Conservation (phyloP, 1,140 invertebrate genomes). For the Apis cerana region DNA sequence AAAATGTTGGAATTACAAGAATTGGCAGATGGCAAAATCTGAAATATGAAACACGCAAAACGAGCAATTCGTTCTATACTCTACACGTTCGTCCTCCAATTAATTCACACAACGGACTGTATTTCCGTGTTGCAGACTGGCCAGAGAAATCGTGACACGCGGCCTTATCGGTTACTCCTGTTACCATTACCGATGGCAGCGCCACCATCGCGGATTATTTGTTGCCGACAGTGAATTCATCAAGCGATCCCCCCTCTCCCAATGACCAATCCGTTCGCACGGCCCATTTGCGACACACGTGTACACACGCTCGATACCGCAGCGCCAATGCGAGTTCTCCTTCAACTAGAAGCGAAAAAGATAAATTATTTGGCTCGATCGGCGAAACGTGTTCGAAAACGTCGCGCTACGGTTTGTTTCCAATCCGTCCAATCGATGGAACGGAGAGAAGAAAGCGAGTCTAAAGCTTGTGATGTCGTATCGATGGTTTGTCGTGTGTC, state of each 20-base stretch:
- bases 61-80: too few species aligned
- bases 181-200: slow-evolving; percentile 30
- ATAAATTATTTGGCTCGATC: slow-evolving; percentile 17
- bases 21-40: too few species aligned
- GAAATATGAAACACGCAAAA: too few species aligned
- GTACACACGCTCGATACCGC: too few species aligned
- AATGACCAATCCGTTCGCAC: slow-evolving; percentile 35
- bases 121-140: neutral
- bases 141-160: neutral
- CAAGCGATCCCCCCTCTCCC: neutral
- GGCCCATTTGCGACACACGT: slow-evolving; percentile 13
- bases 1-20: too few species aligned
- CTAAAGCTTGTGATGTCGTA: neutral
- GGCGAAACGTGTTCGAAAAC: neutral
- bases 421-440: neutral
- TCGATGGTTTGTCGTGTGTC: neutral
- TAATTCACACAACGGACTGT: too few species aligned
- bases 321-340: neutral
- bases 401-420: neutral
- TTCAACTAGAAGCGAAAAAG: slow-evolving; percentile 21
- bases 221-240: slow-evolving; percentile 60
- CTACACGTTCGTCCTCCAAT: too few species aligned
- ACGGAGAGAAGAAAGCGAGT: neutral
- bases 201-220: slow-evolving; percentile 56
- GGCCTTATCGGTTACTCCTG: slow-evolving; percentile 37